Evolutionary conservation across 2,113 vertebrate species (phyloP).

Genomic region (Panthera leo): DNA sequence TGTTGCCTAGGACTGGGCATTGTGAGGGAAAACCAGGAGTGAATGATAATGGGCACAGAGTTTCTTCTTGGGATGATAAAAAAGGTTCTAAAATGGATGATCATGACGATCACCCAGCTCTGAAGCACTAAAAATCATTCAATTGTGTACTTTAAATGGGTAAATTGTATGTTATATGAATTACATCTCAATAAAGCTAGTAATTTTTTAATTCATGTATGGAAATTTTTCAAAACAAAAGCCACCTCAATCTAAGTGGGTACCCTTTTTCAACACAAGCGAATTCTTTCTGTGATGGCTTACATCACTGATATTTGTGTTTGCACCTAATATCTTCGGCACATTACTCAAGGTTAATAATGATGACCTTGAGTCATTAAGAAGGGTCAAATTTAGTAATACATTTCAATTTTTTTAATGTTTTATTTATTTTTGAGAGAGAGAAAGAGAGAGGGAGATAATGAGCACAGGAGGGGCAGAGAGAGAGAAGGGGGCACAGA

Average conservation of each 20-base stretch:
- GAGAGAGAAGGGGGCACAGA: no score
- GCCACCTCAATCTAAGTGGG: background rate
- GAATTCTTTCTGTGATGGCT: background rate
- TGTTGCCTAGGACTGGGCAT: background rate
- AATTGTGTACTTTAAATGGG: background rate
- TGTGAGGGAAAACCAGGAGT: background rate
- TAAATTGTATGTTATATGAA: background rate
- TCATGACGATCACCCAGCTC: background rate
- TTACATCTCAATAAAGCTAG: background rate
- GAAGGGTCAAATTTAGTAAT: background rate
- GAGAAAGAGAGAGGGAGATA: no score
- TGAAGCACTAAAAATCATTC: background rate
- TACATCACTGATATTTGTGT: background rate
- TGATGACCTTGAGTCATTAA: background rate
- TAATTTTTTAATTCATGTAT: background rate
- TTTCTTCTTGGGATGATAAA: background rate
- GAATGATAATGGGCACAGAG: background rate
- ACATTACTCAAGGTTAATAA: background rate
- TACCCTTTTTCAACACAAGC: background rate
- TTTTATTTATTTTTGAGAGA: no score
- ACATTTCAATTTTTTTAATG: background rate
- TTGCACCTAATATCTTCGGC: background rate
- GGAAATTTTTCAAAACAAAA: conserved; percentile 6
- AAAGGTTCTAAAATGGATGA: background rate
- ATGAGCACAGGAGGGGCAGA: no score